Evolutionary conservation across 1,140 invertebrate species (phyloP).

Genomic region (Scaptomyza montana): DNA sequence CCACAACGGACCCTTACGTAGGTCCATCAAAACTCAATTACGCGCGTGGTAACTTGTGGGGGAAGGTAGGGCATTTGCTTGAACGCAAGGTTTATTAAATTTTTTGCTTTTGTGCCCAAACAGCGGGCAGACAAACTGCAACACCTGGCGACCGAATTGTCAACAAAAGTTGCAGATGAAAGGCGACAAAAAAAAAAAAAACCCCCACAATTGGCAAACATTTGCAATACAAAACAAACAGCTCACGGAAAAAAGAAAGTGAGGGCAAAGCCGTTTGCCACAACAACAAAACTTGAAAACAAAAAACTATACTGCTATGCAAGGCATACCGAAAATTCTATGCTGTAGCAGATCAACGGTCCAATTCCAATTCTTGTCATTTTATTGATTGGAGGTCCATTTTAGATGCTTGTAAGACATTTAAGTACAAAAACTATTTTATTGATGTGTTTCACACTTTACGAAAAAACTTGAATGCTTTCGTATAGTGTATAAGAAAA

Average conservation of each 20-base stretch:
- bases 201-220: conserved; percentile 19
- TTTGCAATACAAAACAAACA: neutral
- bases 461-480: too few relatives aligned
- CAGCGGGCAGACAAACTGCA: conserved; percentile 16
- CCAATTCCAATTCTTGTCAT: too few relatives aligned
- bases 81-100: conserved; percentile 62
- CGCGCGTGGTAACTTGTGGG: neutral
- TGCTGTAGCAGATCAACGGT: too few relatives aligned
- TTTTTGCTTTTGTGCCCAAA: conserved; percentile 50
- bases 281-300: neutral
- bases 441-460: too few relatives aligned
- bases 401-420: too few relatives aligned
- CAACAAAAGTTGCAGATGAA: conserved; percentile 62
- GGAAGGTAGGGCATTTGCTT: neutral
- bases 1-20: conserved; percentile 17
- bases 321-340: neutral
- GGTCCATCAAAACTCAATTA: conserved; percentile 74
- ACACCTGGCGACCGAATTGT: conserved; percentile 67
- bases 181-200: conserved; percentile 40
- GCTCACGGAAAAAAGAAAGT: neutral
- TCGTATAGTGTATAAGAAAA: neutral
- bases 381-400: too few relatives aligned
- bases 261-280: conserved; percentile 12
- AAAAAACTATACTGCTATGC: neutral
- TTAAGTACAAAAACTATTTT: too few relatives aligned